These are phyloP conservation scores for Chroicocephalus ridibundus DNA, from an alignment of 2,113 vertebrate species.

Conservation along the genomic window DNA sequence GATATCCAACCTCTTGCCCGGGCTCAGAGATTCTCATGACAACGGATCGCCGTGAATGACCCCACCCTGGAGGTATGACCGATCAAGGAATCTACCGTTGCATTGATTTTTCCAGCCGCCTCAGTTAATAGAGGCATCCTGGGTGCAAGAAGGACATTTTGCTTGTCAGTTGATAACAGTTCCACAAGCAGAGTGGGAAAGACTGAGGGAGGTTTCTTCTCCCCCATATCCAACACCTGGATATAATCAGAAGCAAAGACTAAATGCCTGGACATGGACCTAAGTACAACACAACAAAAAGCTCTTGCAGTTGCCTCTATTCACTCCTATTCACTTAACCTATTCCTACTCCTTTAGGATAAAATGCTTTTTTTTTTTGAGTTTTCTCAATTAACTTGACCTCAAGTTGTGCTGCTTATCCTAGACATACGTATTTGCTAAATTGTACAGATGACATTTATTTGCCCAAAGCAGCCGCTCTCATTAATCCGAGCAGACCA, in stretches of 20 bases:
- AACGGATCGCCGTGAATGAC: neutral
- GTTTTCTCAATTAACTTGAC: neutral
- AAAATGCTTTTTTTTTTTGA: neutral
- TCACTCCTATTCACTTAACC: neutral
- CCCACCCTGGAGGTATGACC: neutral
- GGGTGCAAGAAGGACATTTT: neutral
- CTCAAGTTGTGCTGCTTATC: neutral
- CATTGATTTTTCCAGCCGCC: neutral
- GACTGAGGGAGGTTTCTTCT: neutral
- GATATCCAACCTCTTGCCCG: neutral
- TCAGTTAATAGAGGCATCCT: neutral
- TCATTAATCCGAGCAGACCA: neutral
- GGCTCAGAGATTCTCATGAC: neutral
- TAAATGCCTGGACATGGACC: neutral
- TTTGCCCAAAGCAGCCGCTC: neutral
- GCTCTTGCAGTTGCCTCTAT: neutral
- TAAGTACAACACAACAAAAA: neutral
- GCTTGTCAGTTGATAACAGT: neutral
- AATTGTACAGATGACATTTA: neutral
- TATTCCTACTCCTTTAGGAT: neutral
- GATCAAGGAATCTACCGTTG: neutral
- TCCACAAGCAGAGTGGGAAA: neutral
- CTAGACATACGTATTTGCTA: neutral
- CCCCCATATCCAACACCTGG: neutral
- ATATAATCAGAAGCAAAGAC: neutral